Evolutionary conservation across 2,113 vertebrate genomes (phyloP).

Genomic region (Megaceryle torquata): DNA sequence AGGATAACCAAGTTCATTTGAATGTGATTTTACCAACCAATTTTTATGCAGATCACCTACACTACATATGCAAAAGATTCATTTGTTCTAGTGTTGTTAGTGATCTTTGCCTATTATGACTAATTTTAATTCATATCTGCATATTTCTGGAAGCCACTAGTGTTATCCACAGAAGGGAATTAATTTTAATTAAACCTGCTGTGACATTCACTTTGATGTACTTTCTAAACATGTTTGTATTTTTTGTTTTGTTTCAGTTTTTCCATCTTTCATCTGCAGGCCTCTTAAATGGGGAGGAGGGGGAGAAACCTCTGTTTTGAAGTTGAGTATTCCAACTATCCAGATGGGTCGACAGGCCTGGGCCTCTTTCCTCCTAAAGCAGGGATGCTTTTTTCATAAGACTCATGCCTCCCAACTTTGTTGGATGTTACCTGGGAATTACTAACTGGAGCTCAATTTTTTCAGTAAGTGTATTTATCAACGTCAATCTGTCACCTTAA

Average conservation of each 20-base stretch:
- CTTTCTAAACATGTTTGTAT: background rate
- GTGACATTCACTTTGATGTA: background rate
- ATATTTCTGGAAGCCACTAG: background rate
- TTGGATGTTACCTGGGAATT: no score
- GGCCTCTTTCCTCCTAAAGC: no score
- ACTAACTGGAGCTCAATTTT: no score
- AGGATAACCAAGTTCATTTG: background rate
- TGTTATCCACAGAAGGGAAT: background rate
- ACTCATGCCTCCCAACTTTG: no score
- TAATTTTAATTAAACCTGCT: conserved; percentile 1
- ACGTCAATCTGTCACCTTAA: background rate
- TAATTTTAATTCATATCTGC: background rate
- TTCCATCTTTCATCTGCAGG: background rate
- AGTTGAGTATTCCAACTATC: no score
- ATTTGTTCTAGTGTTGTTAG: background rate
- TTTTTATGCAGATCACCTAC: background rate
- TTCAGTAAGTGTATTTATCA: background rate
- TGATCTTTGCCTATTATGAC: background rate
- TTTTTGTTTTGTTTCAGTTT: background rate
- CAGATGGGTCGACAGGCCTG: no score
- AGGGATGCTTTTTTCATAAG: no score
- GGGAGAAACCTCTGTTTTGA: no score
- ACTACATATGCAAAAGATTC: background rate
- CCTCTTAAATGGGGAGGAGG: background rate
- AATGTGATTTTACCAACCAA: background rate